A percentile compares a stretch with the other conserved stretches of the same genome.
phyloP scores from a whole-genome alignment of 2,113 vertebrate species.

The Peromyscus californicus region DNA sequence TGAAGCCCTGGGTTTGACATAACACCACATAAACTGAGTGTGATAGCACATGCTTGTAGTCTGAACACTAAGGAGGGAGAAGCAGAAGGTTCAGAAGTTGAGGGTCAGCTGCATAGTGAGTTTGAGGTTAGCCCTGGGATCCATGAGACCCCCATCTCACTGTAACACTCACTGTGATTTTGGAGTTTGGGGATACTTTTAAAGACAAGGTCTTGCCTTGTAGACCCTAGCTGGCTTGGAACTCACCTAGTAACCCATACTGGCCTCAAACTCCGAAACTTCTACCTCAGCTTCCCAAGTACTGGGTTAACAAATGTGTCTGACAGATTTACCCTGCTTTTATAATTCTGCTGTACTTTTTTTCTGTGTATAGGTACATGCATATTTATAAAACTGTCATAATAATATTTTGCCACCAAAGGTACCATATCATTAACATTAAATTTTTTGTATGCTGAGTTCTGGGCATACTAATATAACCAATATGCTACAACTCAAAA shows the following conservation, averaged over 20 bases:
- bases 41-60: neutral
- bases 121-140: neutral
- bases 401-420: neutral
- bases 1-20: neutral
- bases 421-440: neutral
- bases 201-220: neutral
- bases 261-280: neutral
- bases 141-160: no score
- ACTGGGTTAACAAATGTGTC: neutral
- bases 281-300: neutral
- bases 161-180: neutral
- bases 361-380: neutral
- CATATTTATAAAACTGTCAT: slow-evolving; percentile 35
- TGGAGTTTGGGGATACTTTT: neutral
- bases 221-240: neutral
- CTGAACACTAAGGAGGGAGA: neutral
- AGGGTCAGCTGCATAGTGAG: neutral
- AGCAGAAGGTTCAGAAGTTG: neutral
- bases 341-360: neutral
- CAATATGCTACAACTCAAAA: neutral
- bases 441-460: slow-evolving; percentile 34
- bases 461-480: neutral
- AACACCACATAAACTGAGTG: neutral
- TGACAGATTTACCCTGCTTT: neutral
- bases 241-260: neutral